Evolutionary conservation across 2,113 vertebrate species (phyloP).

Genomic region (Dolichotis patagonum): DNA sequence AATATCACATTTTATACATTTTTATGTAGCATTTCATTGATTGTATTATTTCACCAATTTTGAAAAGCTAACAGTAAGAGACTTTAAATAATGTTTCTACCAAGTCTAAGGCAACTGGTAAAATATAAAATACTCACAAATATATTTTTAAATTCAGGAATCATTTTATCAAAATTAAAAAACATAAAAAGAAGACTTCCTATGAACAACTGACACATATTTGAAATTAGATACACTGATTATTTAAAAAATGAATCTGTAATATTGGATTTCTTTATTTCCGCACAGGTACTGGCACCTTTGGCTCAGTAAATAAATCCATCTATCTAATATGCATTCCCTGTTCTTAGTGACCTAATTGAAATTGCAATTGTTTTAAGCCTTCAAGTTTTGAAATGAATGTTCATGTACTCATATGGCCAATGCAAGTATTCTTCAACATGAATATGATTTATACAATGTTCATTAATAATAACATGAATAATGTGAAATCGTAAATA

Average conservation of each 20-base stretch:
- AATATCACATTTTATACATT: neutral
- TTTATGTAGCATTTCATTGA: neutral
- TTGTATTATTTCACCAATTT: neutral
- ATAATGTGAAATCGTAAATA: neutral
- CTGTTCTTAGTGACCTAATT: neutral
- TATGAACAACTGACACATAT: neutral
- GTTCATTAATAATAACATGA: neutral
- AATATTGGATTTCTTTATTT: neutral
- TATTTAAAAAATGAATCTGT: neutral
- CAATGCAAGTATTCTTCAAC: neutral
- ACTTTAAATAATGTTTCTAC: neutral
- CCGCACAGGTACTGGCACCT: neutral
- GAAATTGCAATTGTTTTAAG: neutral
- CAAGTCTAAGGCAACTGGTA: neutral
- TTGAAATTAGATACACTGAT: neutral
- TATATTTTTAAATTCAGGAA: neutral
- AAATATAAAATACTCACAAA: neutral
- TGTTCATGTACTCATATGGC: neutral
- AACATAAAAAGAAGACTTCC: neutral
- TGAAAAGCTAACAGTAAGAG: neutral
- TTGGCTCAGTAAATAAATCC: neutral
- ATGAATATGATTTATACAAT: neutral
- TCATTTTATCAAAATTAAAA: neutral
- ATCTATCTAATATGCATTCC: neutral
- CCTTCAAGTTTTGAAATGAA: neutral